Percentiles rank a stretch among this genome's conserved stretches.
phyloP scores from a whole-genome alignment of 2,888 invertebrate genomes.

The Dynastes grantii region DNA sequence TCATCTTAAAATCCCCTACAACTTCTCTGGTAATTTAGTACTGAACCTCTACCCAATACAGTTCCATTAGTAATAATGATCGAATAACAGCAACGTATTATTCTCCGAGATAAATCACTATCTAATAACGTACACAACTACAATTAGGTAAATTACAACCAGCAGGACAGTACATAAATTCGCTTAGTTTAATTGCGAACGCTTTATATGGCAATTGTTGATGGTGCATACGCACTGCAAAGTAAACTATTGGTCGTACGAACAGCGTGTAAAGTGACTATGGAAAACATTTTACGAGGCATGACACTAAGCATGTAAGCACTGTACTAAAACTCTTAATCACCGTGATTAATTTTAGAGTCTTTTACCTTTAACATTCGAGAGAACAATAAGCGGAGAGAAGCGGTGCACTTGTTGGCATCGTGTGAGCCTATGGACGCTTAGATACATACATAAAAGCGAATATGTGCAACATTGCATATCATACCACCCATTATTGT shows the following conservation, averaged over 20 bases:
- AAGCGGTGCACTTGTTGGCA: conserved; percentile 41
- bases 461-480: conserved; percentile 27
- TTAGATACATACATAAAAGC: conserved; percentile 47
- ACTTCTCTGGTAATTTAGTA: background rate
- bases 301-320: conserved; percentile 45
- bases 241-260: conserved; percentile 39
- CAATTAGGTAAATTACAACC: conserved; percentile 43
- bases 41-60: background rate
- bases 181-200: conserved; percentile 36
- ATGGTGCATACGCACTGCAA: conserved; percentile 26
- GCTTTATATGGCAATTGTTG: conserved; percentile 46
- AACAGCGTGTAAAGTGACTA: conserved; percentile 39
- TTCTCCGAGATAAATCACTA: conserved; percentile 8
- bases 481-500: conserved; percentile 35
- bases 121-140: conserved; percentile 1
- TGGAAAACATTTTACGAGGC: conserved; percentile 39
- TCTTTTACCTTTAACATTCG: conserved; percentile 43
- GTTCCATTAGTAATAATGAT: conserved; percentile 5
- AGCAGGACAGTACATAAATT: conserved; percentile 45
- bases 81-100: conserved; percentile 9
- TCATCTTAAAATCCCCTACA: too few species aligned
- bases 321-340: conserved; percentile 48
- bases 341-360: conserved; percentile 47
- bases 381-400: conserved; percentile 39
- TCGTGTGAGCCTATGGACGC: conserved; percentile 43